Base-by-base conservation (phyloP, 2,888 invertebrate genomes). In the Julus scandinavius region DNA sequence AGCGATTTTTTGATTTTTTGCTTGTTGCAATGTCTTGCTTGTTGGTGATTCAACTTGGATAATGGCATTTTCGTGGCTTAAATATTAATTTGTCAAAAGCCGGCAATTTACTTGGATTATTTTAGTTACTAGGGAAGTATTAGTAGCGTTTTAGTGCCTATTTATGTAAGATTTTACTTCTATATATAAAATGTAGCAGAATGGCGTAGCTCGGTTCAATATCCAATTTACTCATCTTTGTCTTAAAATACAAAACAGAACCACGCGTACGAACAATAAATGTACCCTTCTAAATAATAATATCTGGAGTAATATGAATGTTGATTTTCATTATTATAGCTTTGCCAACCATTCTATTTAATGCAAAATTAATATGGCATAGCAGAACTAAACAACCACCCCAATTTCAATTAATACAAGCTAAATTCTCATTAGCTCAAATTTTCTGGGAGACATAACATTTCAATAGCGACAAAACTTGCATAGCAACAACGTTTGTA, bases 381-480 rank as follows among this genome's bases (percentile, higher is more conserved):
- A 7, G 0, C 11, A 2, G 1, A 72, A 29, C 20, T 20, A 20
- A 20, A 20, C 29, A 72, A 72, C 20, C 15, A 29, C 29, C 20
- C 29, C 20, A 29, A 20, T 72, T 63, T 72, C 72, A 72, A 72
- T 72, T 72, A 72, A 72, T 11, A 72, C 20, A 7, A 72, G 72
- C 72, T 72, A 72, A 72, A 72, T 72, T 72, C 72, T 72, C 72
- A 72, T 72, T 72, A 72, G 72, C 72, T 72, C 29, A 29, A 20
- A 72, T 72, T 72, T 72, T 72, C 72, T 72, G 5, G 20, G 9
- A 72, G 11, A 9, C 20, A 72, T 20, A 7, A 29, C 2, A 20
- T 20, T 72, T 72, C 72, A 72, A 11, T 9, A 20, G 20, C 2
- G 63, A 7, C 6, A 63, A 72, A 29, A 72, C 20, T 11, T 20